These are phyloP conservation scores for Linnaemya vulpina DNA, from an alignment of 2,888 invertebrate genomes.

Conservation along the genomic window DNA sequence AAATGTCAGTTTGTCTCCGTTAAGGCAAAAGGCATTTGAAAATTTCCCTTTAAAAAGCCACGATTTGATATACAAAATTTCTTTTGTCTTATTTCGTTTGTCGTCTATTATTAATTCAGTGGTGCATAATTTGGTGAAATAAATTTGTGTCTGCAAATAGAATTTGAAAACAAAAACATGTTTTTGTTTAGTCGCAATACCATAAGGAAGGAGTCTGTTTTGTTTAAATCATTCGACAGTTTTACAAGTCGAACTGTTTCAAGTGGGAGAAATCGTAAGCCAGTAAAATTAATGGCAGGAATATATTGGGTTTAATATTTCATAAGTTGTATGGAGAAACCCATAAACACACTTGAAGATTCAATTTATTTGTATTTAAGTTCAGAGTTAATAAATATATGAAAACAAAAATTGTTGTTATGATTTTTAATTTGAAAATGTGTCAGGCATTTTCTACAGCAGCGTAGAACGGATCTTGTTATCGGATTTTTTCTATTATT, in stretches of 20 bases:
- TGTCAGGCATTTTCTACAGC: not conserved
- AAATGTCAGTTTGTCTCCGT: conserved; percentile 62
- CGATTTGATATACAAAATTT: conserved; percentile 14
- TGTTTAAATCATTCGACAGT: conserved; percentile 45
- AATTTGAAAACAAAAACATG: not conserved
- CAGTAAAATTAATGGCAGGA: conserved; percentile 39
- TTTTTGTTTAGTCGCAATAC: conserved; percentile 3
- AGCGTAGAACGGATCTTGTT: not conserved
- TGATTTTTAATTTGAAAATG: not conserved
- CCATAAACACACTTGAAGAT: conserved; percentile 35
- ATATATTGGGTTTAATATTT: conserved; percentile 57
- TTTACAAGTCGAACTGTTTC: conserved; percentile 51
- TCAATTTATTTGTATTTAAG: not conserved
- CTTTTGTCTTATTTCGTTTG: conserved; percentile 37
- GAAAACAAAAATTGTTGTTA: not conserved
- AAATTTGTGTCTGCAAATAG: conserved; percentile 7
- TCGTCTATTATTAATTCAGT: conserved; percentile 29
- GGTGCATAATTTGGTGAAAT: conserved; percentile 17
- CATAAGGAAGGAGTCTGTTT: conserved; percentile 54
- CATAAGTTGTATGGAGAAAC: conserved; percentile 44
- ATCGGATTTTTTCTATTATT: conserved; percentile 1
- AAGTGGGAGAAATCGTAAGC: conserved; percentile 50
- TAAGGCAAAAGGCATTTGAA: conserved; percentile 54
- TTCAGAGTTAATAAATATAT: not conserved
- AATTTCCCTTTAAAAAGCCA: conserved; percentile 41